A percentile compares a stretch with the other conserved stretches of the same genome.
Conservation (phyloP, 2,888 invertebrate species). For the Perizoma flavofasciatum region DNA sequence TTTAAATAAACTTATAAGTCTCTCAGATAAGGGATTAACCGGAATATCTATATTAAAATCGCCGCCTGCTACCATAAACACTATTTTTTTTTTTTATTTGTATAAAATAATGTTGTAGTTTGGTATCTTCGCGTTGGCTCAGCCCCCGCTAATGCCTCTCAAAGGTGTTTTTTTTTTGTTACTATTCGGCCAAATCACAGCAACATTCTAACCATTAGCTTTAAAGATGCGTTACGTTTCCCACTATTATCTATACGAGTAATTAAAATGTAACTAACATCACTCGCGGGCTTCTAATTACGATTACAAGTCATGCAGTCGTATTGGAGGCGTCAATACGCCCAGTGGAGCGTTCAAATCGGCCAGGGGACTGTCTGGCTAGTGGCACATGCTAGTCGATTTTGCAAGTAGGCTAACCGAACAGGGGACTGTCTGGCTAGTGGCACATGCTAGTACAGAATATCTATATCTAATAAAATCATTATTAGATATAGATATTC, state of each 20-base stretch:
- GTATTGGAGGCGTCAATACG: constrained; percentile 62
- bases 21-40: too few species aligned
- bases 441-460: neutral
- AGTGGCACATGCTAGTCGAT: neutral
- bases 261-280: constrained; percentile 43
- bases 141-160: too few species aligned
- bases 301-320: constrained; percentile 58
- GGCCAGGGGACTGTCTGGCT: constrained; percentile 10
- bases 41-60: too few species aligned
- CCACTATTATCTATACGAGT: constrained; percentile 36
- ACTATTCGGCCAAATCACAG: neutral
- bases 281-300: constrained; percentile 71
- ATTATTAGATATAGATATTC: too few species aligned
- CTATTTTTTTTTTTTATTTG: too few species aligned
- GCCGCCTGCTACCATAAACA: too few species aligned
- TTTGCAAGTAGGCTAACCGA: constrained; percentile 3
- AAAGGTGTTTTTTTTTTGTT: too few species aligned
- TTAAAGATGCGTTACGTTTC: constrained; percentile 26
- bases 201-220: constrained; percentile 1
- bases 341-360: constrained; percentile 53
- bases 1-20: too few species aligned
- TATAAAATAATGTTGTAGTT: too few species aligned
- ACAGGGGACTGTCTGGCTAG: constrained; percentile 11
- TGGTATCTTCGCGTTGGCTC: too few species aligned
- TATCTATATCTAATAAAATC: too few species aligned